Percentiles rank a stretch among this genome's conserved stretches.
phyloP scores from a whole-genome alignment of 2,888 invertebrate genomes.

The Spisula subtruncata region DNA sequence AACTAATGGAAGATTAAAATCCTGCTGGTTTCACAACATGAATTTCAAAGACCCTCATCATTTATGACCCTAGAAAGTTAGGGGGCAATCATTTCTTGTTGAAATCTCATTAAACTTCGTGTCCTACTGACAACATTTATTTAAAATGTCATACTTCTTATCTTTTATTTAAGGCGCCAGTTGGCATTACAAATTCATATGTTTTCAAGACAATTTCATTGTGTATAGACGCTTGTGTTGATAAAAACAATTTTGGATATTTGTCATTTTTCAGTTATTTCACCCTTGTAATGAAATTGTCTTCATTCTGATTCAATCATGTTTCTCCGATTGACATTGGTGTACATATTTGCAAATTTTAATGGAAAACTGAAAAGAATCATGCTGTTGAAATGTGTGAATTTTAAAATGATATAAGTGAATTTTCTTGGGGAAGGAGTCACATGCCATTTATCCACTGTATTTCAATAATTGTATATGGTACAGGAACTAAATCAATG shows the following conservation, averaged over 20 bases:
- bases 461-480: background rate
- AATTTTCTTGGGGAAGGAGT: background rate
- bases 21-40: background rate
- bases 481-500: background rate
- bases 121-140: background rate
- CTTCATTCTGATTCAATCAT: background rate
- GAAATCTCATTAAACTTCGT: conserved; percentile 6
- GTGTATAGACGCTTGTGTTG: background rate
- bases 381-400: background rate
- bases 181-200: background rate
- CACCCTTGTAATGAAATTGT: background rate
- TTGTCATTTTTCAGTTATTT: background rate
- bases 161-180: background rate
- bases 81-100: background rate
- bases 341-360: background rate
- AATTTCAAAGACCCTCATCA: conserved; percentile 3
- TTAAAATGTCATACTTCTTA: background rate
- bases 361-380: background rate
- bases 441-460: background rate
- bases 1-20: conserved; percentile 4
- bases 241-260: background rate
- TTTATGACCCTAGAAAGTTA: background rate
- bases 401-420: background rate
- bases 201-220: background rate
- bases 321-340: background rate